Evolutionary conservation across 2,888 invertebrate genomes (phyloP), one percentile per base, ranked within the genome.

Genomic region (Phaedon cochleariae): DNA sequence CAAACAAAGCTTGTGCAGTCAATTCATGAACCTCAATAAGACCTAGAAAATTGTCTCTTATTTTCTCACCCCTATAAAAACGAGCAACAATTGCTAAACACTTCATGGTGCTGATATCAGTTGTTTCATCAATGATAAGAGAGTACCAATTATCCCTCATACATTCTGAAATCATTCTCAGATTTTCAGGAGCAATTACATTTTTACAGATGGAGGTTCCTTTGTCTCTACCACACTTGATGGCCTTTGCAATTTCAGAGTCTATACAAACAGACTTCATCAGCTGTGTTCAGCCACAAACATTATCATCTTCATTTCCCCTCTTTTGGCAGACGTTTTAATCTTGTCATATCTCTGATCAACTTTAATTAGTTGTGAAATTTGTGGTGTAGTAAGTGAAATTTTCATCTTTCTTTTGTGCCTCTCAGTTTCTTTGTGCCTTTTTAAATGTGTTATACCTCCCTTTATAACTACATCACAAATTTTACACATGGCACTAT

Each of bases 221-320:
- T n/a, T n/a, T n/a, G n/a, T n/a, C n/a, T 49, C 21, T 22, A 49
- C 49, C 6, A 5, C 6, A 49, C 20, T 20, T 20, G 12, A 2
- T 10, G 21, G 21, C 2, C 6, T 2, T 49, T n/a, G n/a, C 9
- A 20, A 20, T 22, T 49, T 9, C 4, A 49, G 22, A 41, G 3
- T 12, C 3, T 41, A 3, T 10, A 41, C 3, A 6, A 41, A 41
- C 3, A 10, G 10, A 41, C 3, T 6, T 17, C 5, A 10, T 17
- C 3, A 41, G 9, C 9, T 41, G 41, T 41, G 41, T 41, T 41
- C 41, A 15, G 41, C 41, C 10, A 41, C 3, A 17, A 41, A 49
- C 20, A 49, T 49, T 21, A 49, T 22, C 49, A 49, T 21, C 21
- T 49, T 49, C 3, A 49, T 20, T 49, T 49, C n/a, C n/a, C n/a